Evolutionary conservation across 2,113 vertebrate genomes (phyloP).

Genomic region (Hemichromis elongatus): DNA sequence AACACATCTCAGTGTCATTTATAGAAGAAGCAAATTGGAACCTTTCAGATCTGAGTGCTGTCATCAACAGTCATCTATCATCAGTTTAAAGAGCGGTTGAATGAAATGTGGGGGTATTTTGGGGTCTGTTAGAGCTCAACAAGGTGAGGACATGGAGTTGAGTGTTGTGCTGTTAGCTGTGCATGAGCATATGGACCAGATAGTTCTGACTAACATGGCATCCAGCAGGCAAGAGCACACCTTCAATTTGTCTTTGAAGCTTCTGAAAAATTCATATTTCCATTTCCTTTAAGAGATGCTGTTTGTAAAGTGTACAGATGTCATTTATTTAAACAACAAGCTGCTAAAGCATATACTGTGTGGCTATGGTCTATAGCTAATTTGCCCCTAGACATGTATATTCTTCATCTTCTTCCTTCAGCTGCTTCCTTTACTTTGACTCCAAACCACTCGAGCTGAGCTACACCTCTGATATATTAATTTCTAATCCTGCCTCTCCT

Average conservation of each 20-base stretch:
- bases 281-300: neutral
- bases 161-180: conserved; percentile 15
- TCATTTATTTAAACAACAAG: neutral
- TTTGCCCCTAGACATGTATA: neutral
- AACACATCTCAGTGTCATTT: conserved; percentile 4
- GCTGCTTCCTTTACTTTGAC: neutral
- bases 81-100: neutral
- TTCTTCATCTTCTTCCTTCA: neutral
- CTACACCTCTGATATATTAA: neutral
- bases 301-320: neutral
- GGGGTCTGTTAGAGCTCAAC: neutral
- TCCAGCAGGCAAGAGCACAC: neutral
- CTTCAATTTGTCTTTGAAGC: neutral
- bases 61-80: conserved; percentile 39
- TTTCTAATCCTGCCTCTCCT: neutral
- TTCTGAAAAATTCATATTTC: neutral
- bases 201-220: neutral
- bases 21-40: conserved; percentile 4
- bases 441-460: neutral
- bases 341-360: neutral
- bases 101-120: conserved; percentile 16
- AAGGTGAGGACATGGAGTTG: conserved; percentile 28
- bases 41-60: conserved; percentile 2
- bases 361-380: neutral
- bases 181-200: neutral